Conservation (phyloP, 2,113 vertebrate genomes). For the Percina caprodes region DNA sequence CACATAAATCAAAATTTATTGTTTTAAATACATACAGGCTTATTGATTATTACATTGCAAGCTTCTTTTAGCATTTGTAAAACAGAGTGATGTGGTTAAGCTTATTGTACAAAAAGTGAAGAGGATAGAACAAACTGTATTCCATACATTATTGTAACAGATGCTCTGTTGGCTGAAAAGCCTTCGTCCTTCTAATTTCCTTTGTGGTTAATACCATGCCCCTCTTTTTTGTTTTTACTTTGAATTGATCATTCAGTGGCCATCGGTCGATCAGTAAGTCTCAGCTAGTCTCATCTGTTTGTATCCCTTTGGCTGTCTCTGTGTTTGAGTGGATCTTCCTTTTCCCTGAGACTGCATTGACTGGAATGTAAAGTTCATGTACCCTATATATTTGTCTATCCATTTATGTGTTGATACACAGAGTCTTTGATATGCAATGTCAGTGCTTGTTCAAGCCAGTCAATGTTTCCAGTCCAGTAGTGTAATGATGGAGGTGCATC, state of each 20-base stretch:
- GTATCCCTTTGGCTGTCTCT: conserved; percentile 65
- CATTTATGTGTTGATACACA: conserved; percentile 61
- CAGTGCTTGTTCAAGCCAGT: conserved; percentile 75
- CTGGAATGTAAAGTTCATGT: conserved; percentile 70
- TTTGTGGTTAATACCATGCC: conserved; percentile 72
- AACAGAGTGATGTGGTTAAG: background rate
- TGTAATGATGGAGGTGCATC: conserved; percentile 77
- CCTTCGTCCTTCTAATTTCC: conserved; percentile 35
- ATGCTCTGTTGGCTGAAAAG: conserved; percentile 39
- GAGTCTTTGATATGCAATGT: conserved; percentile 72
- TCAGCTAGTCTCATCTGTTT: conserved; percentile 68
- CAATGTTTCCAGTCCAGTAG: conserved; percentile 69
- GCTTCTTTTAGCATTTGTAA: background rate
- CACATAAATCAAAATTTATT: background rate
- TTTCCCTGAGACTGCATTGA: conserved; percentile 70
- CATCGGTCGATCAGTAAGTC: conserved; percentile 84
- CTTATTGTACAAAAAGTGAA: background rate
- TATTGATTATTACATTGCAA: background rate
- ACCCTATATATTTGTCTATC: conserved; percentile 60
- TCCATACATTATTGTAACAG: conserved; percentile 1
- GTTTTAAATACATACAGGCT: background rate
- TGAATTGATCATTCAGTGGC: conserved; percentile 82
- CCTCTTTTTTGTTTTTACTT: conserved; percentile 76
- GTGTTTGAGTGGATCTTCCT: conserved; percentile 68
- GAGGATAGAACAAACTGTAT: background rate